phyloP scores from a whole-genome alignment of 2,888 invertebrate species.

The Ptilodon capucinus region DNA sequence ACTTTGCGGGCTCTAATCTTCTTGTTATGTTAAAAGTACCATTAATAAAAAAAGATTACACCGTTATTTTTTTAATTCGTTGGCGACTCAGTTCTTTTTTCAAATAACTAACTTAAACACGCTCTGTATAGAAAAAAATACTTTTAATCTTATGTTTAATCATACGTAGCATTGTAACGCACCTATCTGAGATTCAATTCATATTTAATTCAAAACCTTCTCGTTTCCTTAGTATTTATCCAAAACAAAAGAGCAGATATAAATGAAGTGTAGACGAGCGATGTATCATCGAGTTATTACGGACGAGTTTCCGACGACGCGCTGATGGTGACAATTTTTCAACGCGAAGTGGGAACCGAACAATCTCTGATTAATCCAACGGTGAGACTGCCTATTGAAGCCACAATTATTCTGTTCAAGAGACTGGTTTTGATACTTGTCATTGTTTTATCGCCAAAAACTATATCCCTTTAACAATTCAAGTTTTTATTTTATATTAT shows the following conservation, averaged over 20 bases:
- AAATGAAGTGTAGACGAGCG: slow-evolving; percentile 33
- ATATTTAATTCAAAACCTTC: neutral
- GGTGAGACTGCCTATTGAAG: slow-evolving; percentile 67
- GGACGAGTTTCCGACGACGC: slow-evolving; percentile 42
- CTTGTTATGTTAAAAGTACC: no score
- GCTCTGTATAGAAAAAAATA: no score
- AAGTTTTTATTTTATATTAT: no score
- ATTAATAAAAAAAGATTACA: no score
- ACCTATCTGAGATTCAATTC: no score
- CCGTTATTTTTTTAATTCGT: no score
- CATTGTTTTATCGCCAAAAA: neutral
- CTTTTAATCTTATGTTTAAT: no score
- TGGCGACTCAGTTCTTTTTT: no score
- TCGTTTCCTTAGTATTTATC: neutral
- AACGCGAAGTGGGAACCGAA: slow-evolving; percentile 64
- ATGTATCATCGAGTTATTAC: slow-evolving; percentile 72
- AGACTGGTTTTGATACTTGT: slow-evolving; percentile 51
- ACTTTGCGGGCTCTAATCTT: no score
- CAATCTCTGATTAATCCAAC: slow-evolving; percentile 78
- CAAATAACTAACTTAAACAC: no score
- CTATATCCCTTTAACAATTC: no score
- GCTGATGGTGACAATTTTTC: slow-evolving; percentile 80
- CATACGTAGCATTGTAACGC: no score
- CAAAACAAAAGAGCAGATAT: slow-evolving; percentile 2
- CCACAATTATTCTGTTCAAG: slow-evolving; percentile 37